Evolutionary conservation across 2,797 vertebrate genomes (phyloP).

Genomic region (Notolabrus celidotus): DNA sequence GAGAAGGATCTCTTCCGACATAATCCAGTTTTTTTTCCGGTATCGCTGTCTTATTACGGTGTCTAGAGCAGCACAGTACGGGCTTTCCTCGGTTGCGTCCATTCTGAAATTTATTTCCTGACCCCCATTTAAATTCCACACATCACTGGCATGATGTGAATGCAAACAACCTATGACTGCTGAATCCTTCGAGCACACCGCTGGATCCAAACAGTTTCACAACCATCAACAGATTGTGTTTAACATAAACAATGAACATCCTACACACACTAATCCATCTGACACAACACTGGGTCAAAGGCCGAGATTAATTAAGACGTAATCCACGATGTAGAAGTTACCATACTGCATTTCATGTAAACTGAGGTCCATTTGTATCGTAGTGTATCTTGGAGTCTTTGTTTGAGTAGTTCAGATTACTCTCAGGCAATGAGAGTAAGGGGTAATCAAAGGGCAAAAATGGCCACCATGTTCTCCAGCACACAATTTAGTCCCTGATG

Average conservation of each 20-base stretch:
- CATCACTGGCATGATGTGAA: too few relatives aligned
- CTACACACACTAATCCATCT: not conserved
- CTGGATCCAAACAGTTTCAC: slow-evolving; percentile 27
- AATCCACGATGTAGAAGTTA: slow-evolving; percentile 7
- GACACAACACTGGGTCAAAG: slow-evolving; percentile 2
- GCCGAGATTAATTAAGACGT: slow-evolving; percentile 10
- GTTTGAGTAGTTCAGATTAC: slow-evolving; percentile 16
- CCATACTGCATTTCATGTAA: not conserved
- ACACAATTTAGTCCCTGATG: slow-evolving; percentile 5
- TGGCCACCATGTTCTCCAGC: slow-evolving; percentile 9
- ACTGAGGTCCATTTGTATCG: slow-evolving; percentile 12
- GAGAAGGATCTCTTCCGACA: too few relatives aligned
- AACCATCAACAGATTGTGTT: slow-evolving; percentile 20
- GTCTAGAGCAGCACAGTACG: too few relatives aligned
- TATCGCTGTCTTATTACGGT: too few relatives aligned
- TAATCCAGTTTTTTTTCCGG: too few relatives aligned
- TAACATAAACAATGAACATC: slow-evolving; percentile 14
- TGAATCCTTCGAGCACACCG: slow-evolving; percentile 44
- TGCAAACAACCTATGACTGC: too few relatives aligned
- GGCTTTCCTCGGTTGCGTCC: too few relatives aligned
- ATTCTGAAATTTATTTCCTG: too few relatives aligned
- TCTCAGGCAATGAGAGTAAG: slow-evolving; percentile 11
- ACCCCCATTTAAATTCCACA: too few relatives aligned
- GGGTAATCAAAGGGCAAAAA: not conserved
- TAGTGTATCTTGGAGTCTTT: slow-evolving; percentile 9